phyloP scores from a whole-genome alignment of 35 echinoderm and acorn worm genomes.

The Ophiothrix spiculata region DNA sequence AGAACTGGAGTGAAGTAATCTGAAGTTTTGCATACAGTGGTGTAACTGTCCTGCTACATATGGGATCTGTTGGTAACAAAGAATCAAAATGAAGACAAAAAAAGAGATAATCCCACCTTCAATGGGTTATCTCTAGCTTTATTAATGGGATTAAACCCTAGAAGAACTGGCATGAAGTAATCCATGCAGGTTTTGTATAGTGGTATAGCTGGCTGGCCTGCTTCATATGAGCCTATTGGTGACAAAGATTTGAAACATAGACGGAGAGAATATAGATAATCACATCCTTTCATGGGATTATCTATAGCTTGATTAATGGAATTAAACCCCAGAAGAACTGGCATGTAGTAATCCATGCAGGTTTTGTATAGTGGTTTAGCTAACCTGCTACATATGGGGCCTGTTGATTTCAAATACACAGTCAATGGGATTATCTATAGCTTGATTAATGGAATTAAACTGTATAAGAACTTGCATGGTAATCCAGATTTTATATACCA shows the following conservation, averaged over 20 bases:
- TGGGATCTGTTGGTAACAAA: slow-evolving; percentile 45
- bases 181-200: slow-evolving; percentile 62
- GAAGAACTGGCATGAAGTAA: slow-evolving; percentile 60
- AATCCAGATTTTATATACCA: slow-evolving; percentile 64
- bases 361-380: slow-evolving; percentile 65
- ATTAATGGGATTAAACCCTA: slow-evolving; percentile 81
- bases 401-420: slow-evolving; percentile 27
- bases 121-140: slow-evolving; percentile 50
- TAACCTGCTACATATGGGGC: slow-evolving; percentile 87
- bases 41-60: slow-evolving; percentile 86
- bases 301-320: slow-evolving; percentile 51
- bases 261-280: no score
- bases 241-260: no score
- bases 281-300: slow-evolving; percentile 66
- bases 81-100: no score
- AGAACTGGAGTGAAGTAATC: slow-evolving; percentile 70
- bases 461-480: slow-evolving; percentile 68
- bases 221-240: slow-evolving; percentile 76
- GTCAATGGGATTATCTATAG: slow-evolving; percentile 52
- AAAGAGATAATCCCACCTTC: slow-evolving; percentile 85
- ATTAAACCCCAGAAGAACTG: slow-evolving; percentile 91
- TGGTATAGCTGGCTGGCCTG: slow-evolving; percentile 85
- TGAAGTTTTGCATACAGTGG: no score
- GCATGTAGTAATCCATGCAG: slow-evolving; percentile 49
- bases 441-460: slow-evolving; percentile 68